Evolutionary conservation across 1,140 invertebrate genomes (phyloP), one percentile per base, ranked within the genome.

Genomic region (Cydia strobilella): DNA sequence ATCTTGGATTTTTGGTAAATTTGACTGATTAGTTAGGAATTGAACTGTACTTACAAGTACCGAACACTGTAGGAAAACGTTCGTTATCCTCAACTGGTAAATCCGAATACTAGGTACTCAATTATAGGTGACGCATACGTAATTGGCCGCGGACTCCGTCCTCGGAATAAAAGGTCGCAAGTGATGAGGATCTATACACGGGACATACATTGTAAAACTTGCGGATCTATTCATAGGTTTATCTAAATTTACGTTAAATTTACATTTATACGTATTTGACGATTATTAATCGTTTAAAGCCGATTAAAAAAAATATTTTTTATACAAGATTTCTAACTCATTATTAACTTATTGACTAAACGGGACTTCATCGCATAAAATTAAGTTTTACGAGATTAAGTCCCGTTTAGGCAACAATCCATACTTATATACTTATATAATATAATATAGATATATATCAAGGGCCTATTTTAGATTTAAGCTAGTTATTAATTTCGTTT

Each of bases 61-160:
- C 54, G 9, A 7, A 20, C 54, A 23, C 20, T 23, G 10, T 12
- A 23, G n/a, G 54, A 59, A 65, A 65, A 65, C 7, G 63, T 27
- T 65, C 12, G 27, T 65, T 35, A 18, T 65, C 63, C 27, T 69
- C 54, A 59, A 35, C 31, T 13, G 65, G 65, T 69, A 69, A 69
- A 35, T 69, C 31, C 65, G 18, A 35, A 69, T 18, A 69, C 27
- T 66, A 31, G 63, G 65, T 39, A 69, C n/a, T 35, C 5, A 5
- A 35, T 35, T 69, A 18, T 15, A n/a, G 27, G 15, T 69, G 65
- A 69, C 65, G 27, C 65, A 69, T 69, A 69, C n/a, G 65, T 69
- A 6, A 20, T 7, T 35, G 65, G 15, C 31, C 65, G 54, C 54
- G 15, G 54, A 23, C 54, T 10, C n/a, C 54, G 9, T 10, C 18